Base-by-base conservation (phyloP, 2,113 vertebrate genomes). In the Accipiter virgatus region DNA sequence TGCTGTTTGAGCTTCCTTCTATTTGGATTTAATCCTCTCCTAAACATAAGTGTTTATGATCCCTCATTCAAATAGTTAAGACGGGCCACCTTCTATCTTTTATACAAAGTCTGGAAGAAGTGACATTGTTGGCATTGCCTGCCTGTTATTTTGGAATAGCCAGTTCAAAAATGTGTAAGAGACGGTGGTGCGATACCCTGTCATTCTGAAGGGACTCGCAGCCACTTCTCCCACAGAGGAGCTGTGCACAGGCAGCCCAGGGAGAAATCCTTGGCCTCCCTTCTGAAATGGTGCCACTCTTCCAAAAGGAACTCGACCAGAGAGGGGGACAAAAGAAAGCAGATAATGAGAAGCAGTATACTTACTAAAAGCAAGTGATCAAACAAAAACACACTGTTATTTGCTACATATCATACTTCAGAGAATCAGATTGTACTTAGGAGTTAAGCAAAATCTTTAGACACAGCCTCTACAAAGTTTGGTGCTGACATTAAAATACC, bases 401-500 rank as follows among this genome's bases (percentile, higher is more conserved):
- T 92, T 95, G 93, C 96, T 88, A 86, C 66, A 77, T 58, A 59
- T 86, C 66, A 86, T 80, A 86, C 65, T 85, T 93, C 32, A 34
- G 59, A 81, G 91, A 71, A 81, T 73, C 58, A 53, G 56, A 55
- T 7, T 58, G 21, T 62, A 53, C 36, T 73, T 20, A 43, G 29
- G 4, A 43, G 36, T 98, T 95, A 99, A 73, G 97, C 98, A 68
- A 99, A 99, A 97, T 99, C 99, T 97, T 99, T 99, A 87, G 99
- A 99, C 91, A 99, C 98, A 11, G 99, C 99, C 94, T 99, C 99
- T 13, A 98, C 98, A 32, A 99, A 99, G 96, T 99, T 99, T 78
- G 99, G 99, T 2, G 99, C 99, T 0, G 99, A 99, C 99, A 99
- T 99, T 89, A 99, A 98, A 97, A 99, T 99, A 56, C 98, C 99